Percentiles rank a stretch among this genome's conserved stretches.
Evolutionary conservation across 2,113 vertebrate species (phyloP).

Genomic region (Neolamprologus devosi): DNA sequence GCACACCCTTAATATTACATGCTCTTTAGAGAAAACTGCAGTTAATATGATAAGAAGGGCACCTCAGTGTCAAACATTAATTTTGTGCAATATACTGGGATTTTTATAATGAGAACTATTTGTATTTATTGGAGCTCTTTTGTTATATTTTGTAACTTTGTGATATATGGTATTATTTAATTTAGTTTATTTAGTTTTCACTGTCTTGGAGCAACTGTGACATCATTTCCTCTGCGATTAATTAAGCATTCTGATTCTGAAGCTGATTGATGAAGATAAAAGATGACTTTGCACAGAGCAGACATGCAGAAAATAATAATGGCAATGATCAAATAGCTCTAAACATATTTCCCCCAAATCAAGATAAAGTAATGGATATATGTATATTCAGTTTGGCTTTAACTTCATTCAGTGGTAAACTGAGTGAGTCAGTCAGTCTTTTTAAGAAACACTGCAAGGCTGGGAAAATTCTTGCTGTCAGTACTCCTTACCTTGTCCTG

Average conservation of each 20-base stretch:
- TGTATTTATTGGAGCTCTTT: not conserved
- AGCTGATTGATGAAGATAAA: slow-evolving; percentile 4
- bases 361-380: not conserved
- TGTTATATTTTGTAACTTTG: not conserved
- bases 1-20: not conserved
- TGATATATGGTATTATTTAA: not conserved
- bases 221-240: not conserved
- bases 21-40: not conserved
- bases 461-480: not conserved
- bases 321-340: not conserved
- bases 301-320: not conserved
- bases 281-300: not conserved
- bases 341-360: not conserved
- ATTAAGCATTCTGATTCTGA: not conserved
- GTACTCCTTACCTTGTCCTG: not conserved
- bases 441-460: not conserved
- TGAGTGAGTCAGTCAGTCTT: not conserved
- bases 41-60: not conserved
- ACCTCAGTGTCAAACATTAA: not conserved
- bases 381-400: not conserved
- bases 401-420: not conserved
- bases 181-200: not conserved
- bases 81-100: not conserved
- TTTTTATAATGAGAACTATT: not conserved
- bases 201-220: not conserved